Base-by-base conservation (phyloP, 2,888 invertebrate genomes). In the Tuta absoluta region DNA sequence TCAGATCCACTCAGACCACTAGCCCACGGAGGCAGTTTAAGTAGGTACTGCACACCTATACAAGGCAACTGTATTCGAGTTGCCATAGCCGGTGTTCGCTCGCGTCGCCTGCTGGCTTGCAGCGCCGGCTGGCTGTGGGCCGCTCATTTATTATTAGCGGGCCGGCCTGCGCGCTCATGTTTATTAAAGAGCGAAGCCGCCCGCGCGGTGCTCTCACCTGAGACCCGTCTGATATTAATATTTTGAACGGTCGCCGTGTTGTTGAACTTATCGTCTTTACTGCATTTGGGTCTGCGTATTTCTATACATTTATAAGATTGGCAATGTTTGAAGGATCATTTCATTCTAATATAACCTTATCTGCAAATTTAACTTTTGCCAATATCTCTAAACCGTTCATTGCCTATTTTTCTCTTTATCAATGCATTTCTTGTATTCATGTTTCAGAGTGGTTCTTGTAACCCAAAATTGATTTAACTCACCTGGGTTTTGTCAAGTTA, bases 91-190 rank as follows among this genome's bases (percentile, higher is more conserved):
- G 64, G 67, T 62, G 60, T 63, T 59, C 59, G 65, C 63, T 49
- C n/a, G n/a, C n/a, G 64, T 37, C 62, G 62, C 58, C 65, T 33
- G 59, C 19, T 37, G 33, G 33, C 58, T 33, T 66, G 62, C 64
- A 5, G 66, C 63, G 63, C 12, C 7, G 14, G 21, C 56, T 21
- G 51, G 45, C 41, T 37, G 63, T 63, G 62, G 64, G 57, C 60
- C 64, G 70, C 80, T 82, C 82, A 84, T 84, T 82, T 81, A 84
- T 85, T 84, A 84, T 84, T 85, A 83, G 80, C 77, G 75, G 77
- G 68, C 76, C 74, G 68, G 75, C 77, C 75, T 75, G 72, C 69
- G 65, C 66, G 73, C 79, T 84, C 83, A 84, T 84, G 84, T 84
- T 81, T 83, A 83, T 84, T 82, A 81, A 83, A 81, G 79, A 82